Conservation (phyloP, 2,797 vertebrate species). For the Heteromormyrus szaboi region DNA sequence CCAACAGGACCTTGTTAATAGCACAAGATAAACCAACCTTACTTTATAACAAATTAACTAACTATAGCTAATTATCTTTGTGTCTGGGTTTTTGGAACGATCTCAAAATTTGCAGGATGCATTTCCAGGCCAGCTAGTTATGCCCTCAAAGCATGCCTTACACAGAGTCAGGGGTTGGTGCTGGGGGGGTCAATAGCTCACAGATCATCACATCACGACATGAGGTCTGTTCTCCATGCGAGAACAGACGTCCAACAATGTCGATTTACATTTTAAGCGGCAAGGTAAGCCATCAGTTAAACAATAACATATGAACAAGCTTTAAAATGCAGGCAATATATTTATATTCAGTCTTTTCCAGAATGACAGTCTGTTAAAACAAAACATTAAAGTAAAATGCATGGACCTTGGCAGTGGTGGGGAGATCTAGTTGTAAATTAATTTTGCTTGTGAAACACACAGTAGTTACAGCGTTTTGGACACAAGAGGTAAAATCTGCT, state of each 20-base stretch:
- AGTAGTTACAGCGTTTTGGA: background rate
- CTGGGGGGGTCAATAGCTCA: background rate
- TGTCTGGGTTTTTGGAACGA: background rate
- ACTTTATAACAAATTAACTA: background rate
- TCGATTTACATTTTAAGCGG: background rate
- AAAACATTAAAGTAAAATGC: background rate
- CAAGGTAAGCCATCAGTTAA: background rate
- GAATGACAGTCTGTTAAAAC: background rate
- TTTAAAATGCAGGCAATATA: background rate
- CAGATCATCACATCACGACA: background rate
- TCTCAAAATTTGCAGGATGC: background rate
- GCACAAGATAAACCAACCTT: background rate
- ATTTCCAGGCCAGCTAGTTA: background rate
- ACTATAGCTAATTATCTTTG: background rate
- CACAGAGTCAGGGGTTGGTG: background rate
- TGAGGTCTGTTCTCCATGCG: background rate
- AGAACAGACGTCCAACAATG: background rate
- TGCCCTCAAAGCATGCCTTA: background rate
- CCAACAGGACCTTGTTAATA: background rate
- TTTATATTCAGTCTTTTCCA: background rate
- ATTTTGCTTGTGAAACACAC: background rate
- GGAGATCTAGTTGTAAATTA: background rate
- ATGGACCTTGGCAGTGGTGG: background rate
- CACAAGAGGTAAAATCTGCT: background rate
- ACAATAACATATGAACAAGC: background rate